Base-by-base conservation (phyloP, 2,113 vertebrate species). In the Percopsis transmontana region DNA sequence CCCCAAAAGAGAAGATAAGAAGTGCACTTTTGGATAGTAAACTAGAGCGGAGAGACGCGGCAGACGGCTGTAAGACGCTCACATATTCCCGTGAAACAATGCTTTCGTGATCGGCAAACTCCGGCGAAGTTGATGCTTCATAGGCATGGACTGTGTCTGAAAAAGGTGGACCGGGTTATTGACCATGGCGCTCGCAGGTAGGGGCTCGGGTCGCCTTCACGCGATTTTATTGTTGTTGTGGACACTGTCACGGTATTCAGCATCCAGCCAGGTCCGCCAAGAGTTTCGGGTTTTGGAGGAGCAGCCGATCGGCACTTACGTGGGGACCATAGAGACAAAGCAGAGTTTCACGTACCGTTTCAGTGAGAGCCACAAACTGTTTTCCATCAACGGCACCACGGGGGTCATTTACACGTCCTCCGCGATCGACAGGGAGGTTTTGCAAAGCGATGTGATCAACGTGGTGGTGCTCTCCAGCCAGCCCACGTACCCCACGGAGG, bases 391-490 rank as follows among this genome's bases (percentile, higher is more conserved):
- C 80, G 88, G 91, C 74, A 94, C 91, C 60, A 95, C 95, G 0
- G 97, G 97, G 0, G 92, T 93, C 2, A 93, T 99, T 54, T 93
- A 90, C 88, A 98, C 96, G 54, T 95, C 93, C 0, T 85, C 95
- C 1, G 92, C 93, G 84, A 97, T 99, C 68, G 96, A 99, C 91
- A 91, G 97, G 3, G 97, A 99, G 86, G 72, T 93, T 53, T 67
- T 99, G 83, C 89, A 93, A 54, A 95, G 94, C 71, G 95, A 95
- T 61, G 94, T 97, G 70, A 92, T 99, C 80, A 96, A 98, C 76
- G 89, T 99, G 19, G 97, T 99, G 86, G 97, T 99, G 66, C 93
- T 99, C 19, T 99, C 97, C 89, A 98, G 97, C 76, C 94, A 98
- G 24, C 96, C 97, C 44, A 98, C 96, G 0, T 99, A 99, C 80